Percentiles rank a stretch among this genome's conserved stretches.
phyloP scores from a whole-genome alignment of 2,797 vertebrate species.

The Tokudaia tokunoshimensis region DNA sequence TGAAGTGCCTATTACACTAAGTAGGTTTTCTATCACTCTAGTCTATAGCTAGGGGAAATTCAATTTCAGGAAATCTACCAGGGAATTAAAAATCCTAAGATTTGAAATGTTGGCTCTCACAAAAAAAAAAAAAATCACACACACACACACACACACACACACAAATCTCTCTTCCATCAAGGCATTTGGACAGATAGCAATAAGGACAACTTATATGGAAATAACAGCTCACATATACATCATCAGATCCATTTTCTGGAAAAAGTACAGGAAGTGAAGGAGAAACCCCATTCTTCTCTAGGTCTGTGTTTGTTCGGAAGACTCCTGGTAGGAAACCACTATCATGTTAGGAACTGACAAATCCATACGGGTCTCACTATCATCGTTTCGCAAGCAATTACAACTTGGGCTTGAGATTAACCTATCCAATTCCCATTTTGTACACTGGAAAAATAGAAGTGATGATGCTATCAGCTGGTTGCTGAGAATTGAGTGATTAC shows the following conservation, averaged over 20 bases:
- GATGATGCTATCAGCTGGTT: not conserved
- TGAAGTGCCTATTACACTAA: slow-evolving; percentile 61
- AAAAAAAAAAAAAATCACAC: slow-evolving; percentile 35
- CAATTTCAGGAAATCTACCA: slow-evolving; percentile 71
- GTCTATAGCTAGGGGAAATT: slow-evolving; percentile 69
- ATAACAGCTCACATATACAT: not conserved
- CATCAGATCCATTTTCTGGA: not conserved
- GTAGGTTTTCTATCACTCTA: slow-evolving; percentile 69
- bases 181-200: slow-evolving; percentile 17
- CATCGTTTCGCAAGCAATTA: slow-evolving; percentile 11
- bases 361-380: not conserved
- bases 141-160: slow-evolving; percentile 72
- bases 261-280: not conserved
- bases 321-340: not conserved
- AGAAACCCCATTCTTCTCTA: not conserved
- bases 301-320: not conserved
- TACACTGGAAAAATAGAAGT: not conserved
- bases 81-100: slow-evolving; percentile 76
- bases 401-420: not conserved
- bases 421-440: slow-evolving; percentile 18
- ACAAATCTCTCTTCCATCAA: slow-evolving; percentile 32
- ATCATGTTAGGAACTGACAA: not conserved
- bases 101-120: slow-evolving; percentile 64
- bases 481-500: slow-evolving; percentile 12
- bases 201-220: not conserved